Conservation (phyloP, 35 echinoderm and acorn worm genomes). For the Heliocidaris tuberculata region DNA sequence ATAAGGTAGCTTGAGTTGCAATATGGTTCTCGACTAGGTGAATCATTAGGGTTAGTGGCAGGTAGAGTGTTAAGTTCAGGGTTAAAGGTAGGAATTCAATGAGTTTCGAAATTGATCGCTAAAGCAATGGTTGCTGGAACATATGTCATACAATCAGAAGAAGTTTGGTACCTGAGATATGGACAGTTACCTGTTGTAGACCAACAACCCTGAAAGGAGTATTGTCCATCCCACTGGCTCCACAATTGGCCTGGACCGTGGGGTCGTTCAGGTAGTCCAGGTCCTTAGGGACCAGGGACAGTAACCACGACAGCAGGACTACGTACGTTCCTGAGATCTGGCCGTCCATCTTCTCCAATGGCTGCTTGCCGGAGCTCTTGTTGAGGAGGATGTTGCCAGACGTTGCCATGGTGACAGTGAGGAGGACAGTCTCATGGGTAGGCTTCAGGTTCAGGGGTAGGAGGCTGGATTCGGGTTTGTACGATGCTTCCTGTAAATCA, state of each 20-base stretch:
- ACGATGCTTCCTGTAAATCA: conserved; percentile 80
- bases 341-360: neutral
- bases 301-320: conserved; percentile 75
- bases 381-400: conserved; percentile 59
- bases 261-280: conserved; percentile 67
- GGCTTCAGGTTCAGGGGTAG: conserved; percentile 59
- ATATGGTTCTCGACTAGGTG: too few species aligned
- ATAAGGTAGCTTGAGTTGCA: too few species aligned
- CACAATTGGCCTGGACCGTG: neutral
- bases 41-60: too few species aligned
- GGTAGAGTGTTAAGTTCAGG: too few species aligned
- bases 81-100: too few species aligned
- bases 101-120: too few species aligned
- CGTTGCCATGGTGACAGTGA: conserved; percentile 71
- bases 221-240: conserved; percentile 16
- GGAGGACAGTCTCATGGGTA: conserved; percentile 64
- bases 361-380: conserved; percentile 33
- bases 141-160: neutral
- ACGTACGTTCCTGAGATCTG: conserved; percentile 74
- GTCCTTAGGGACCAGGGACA: conserved; percentile 75
- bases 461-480: conserved; percentile 58
- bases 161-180: neutral
- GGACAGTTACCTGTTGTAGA: conserved; percentile 66
- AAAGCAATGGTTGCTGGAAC: neutral
- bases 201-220: conserved; percentile 80